These are phyloP conservation scores for Silurus meridionalis DNA, from an alignment of 2,113 vertebrate genomes.

Conservation along the genomic window DNA sequence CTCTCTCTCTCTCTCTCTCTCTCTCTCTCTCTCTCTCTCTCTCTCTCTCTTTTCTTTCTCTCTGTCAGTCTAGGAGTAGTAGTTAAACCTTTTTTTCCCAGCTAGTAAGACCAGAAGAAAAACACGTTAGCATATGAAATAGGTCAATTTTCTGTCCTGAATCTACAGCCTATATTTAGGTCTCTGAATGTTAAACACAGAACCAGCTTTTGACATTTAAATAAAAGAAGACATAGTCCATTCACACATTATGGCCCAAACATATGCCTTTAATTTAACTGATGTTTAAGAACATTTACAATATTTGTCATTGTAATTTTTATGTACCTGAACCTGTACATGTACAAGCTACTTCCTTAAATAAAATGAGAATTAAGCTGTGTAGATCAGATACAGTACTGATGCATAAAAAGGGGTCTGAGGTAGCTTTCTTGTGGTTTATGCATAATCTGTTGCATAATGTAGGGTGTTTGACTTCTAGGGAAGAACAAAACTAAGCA, in stretches of 20 bases:
- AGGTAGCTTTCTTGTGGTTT: background rate
- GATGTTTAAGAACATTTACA: background rate
- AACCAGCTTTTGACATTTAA: constrained; percentile 39
- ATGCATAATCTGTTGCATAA: no score
- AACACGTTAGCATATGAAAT: constrained; percentile 43
- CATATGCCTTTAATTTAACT: constrained; percentile 1
- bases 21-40: constrained; percentile 29
- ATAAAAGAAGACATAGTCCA: constrained; percentile 21
- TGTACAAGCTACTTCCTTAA: background rate
- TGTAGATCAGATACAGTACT: background rate
- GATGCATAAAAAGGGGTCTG: background rate
- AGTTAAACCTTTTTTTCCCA: constrained; percentile 33
- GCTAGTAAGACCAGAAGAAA: constrained; percentile 36
- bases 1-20: constrained; percentile 9
- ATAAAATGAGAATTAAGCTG: background rate
- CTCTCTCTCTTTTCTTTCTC: background rate
- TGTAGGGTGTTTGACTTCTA: background rate
- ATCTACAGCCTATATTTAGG: constrained; percentile 27
- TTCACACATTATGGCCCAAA: constrained; percentile 21
- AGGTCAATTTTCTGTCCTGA: constrained; percentile 39
- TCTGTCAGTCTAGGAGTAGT: background rate
- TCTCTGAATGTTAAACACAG: constrained; percentile 48
- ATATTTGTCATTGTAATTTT: background rate
- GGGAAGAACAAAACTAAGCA: background rate
- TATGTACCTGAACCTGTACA: background rate